Conservation (phyloP, 2,888 invertebrate genomes). For the Laspeyria flexula region DNA sequence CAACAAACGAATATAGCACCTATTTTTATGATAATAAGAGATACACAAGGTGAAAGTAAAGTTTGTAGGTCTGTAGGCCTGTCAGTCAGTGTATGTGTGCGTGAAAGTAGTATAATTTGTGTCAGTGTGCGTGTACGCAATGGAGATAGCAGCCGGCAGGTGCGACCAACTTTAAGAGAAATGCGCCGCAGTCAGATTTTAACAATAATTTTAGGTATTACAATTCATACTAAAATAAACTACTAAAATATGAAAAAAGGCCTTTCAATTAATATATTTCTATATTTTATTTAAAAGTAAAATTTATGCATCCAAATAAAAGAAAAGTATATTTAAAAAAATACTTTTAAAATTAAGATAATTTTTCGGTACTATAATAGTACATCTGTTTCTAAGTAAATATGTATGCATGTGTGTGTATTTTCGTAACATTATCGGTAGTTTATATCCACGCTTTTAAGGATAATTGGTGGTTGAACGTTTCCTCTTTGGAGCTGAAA, state of each 20-base stretch:
- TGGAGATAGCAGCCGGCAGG: constrained; percentile 78
- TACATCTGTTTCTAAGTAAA: background rate
- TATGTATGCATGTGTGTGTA: background rate
- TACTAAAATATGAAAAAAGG: too few relatives aligned
- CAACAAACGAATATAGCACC: constrained; percentile 45
- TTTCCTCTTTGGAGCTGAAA: constrained; percentile 38
- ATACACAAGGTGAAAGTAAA: constrained; percentile 62
- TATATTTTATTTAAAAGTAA: too few relatives aligned
- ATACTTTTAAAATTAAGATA: too few relatives aligned
- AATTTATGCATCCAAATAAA: too few relatives aligned
- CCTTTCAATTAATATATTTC: too few relatives aligned
- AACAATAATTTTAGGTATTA: background rate
- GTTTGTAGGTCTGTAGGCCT: constrained; percentile 85
- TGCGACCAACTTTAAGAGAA: constrained; percentile 70
- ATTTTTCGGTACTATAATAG: too few relatives aligned
- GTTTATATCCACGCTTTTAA: constrained; percentile 11
- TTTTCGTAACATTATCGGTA: background rate
- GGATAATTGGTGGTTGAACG: constrained; percentile 32
- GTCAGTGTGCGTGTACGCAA: constrained; percentile 75
- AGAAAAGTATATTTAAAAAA: too few relatives aligned
- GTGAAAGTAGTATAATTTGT: constrained; percentile 51
- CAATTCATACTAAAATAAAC: too few relatives aligned
- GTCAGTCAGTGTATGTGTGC: constrained; percentile 57
- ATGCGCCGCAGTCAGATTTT: constrained; percentile 65
- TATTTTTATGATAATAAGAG: constrained; percentile 50